Evolutionary conservation across 2,113 vertebrate species (phyloP).

Genomic region (Chrysochloris asiatica): DNA sequence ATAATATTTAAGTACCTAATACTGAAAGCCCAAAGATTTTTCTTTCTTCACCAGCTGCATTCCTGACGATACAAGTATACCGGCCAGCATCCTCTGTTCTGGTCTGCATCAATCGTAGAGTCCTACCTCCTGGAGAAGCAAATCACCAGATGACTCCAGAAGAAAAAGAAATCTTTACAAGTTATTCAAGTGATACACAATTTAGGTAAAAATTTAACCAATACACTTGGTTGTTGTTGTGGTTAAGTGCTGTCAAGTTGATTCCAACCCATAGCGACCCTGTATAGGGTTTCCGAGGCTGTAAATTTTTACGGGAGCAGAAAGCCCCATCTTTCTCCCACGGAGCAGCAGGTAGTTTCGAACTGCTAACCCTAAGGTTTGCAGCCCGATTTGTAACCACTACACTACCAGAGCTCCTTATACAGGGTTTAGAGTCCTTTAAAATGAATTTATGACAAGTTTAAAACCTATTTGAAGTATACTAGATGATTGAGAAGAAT

Average conservation of each 20-base stretch:
- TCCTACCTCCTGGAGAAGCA: conserved; percentile 88
- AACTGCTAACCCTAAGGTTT: too few relatives aligned
- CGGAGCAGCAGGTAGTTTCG: too few relatives aligned
- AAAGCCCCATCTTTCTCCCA: too few relatives aligned
- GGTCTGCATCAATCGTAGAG: conserved; percentile 88
- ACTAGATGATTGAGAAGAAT: neutral
- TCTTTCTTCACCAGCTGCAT: conserved; percentile 91
- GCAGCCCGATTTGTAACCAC: too few relatives aligned
- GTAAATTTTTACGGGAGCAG: too few relatives aligned
- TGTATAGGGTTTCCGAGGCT: too few relatives aligned
- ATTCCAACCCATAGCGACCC: too few relatives aligned
- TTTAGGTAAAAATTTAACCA: neutral
- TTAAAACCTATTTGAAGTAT: neutral
- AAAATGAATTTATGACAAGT: neutral
- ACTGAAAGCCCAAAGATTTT: conserved; percentile 92
- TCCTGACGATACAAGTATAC: conserved; percentile 93
- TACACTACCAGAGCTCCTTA: too few relatives aligned
- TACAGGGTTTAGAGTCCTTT: neutral
- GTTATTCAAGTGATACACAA: neutral
- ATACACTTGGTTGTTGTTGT: neutral
- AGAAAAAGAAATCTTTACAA: neutral
- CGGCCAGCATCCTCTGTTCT: conserved; percentile 87
- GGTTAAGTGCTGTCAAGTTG: too few relatives aligned
- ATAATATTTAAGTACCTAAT: conserved; percentile 86
- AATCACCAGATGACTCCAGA: conserved; percentile 10